Evolutionary conservation across 1,140 invertebrate species (phyloP).

Genomic region (Lepidurus apus): DNA sequence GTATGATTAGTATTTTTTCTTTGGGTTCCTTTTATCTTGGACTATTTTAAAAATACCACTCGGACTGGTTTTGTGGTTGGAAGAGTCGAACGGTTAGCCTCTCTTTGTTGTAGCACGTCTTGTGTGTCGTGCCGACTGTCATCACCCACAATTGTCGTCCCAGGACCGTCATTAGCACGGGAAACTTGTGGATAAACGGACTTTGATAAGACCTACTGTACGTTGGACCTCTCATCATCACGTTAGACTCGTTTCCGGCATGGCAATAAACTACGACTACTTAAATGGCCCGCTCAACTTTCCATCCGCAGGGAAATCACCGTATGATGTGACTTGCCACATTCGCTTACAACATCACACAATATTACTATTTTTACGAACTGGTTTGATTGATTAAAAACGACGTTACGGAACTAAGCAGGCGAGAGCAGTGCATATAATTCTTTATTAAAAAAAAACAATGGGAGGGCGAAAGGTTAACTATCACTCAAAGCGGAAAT

Average conservation of each 20-base stretch:
- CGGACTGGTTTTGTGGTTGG: slow-evolving; percentile 7
- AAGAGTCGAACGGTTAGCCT: not conserved
- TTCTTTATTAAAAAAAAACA: no score
- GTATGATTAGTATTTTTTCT: not conserved
- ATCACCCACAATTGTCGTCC: slow-evolving; percentile 14
- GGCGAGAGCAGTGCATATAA: no score
- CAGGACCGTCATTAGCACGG: slow-evolving; percentile 1
- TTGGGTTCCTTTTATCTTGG: no score
- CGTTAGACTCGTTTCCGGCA: slow-evolving; percentile 12
- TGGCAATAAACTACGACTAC: not conserved
- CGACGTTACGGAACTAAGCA: no score
- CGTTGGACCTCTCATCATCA: slow-evolving; percentile 18
- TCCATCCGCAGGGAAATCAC: slow-evolving; percentile 16
- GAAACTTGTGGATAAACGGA: slow-evolving; percentile 5
- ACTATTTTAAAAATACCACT: not conserved
- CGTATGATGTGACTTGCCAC: not conserved
- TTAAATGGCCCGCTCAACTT: not conserved
- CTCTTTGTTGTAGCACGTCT: not conserved
- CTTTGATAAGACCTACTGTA: not conserved
- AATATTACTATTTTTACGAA: no score
- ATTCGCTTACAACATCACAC: not conserved
- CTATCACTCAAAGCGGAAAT: not conserved
- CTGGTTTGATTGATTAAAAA: no score
- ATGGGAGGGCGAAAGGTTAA: not conserved
- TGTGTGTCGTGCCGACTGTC: slow-evolving; percentile 20